Conservation (phyloP, 2,888 invertebrate species). For the Busseola fusca region DNA sequence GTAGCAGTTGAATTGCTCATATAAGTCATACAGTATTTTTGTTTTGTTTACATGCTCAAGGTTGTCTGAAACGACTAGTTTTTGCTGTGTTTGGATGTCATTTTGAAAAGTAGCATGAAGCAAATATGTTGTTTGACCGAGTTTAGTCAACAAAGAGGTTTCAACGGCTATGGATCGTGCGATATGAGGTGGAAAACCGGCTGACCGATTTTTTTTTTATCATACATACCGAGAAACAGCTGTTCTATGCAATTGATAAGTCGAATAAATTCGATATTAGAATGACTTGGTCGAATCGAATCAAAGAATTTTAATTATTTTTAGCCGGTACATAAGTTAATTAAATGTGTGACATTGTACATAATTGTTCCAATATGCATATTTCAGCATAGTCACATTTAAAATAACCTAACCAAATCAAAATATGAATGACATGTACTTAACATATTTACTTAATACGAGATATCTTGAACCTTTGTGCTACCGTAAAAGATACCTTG, state of each 20-base stretch:
- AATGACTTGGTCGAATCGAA: not conserved
- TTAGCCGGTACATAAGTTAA: not conserved
- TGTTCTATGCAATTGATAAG: not conserved
- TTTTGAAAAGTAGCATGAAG: slow-evolving; percentile 21
- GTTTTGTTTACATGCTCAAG: slow-evolving; percentile 61
- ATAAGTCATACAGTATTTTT: slow-evolving; percentile 44
- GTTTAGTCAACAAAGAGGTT: not conserved
- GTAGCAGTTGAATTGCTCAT: slow-evolving; percentile 16
- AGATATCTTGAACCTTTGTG: no score
- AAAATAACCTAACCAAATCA: not conserved
- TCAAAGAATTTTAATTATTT: not conserved
- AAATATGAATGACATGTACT: slow-evolving; percentile 5
- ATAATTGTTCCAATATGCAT: not conserved
- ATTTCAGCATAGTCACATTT: no score
- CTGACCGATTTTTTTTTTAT: slow-evolving; percentile 5
- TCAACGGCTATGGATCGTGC: not conserved
- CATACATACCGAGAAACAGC: not conserved
- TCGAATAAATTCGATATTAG: slow-evolving; percentile 22
- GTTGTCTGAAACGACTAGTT: slow-evolving; percentile 45
- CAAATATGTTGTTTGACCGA: not conserved
- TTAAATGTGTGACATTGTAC: not conserved
- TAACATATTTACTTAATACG: slow-evolving; percentile 7
- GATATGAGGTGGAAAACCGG: slow-evolving; percentile 17
- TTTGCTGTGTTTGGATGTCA: slow-evolving; percentile 26
- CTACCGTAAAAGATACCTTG: slow-evolving; percentile 11